Evolutionary conservation across 2,888 invertebrate species (phyloP), one percentile per base, ranked within the genome.

Genomic region (Amiota minor): DNA sequence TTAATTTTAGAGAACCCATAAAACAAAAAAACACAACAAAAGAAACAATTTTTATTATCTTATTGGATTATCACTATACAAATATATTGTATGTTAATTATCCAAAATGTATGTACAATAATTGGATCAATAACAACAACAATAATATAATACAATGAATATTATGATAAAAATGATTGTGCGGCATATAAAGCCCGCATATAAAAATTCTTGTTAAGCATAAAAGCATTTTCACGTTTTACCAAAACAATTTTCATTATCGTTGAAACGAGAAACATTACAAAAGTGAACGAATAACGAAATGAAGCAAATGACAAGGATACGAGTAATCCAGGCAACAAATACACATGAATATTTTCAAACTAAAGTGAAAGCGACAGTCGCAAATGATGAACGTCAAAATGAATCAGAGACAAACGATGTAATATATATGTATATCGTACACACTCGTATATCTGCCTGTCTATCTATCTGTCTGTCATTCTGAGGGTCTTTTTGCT

Each of bases 141-240:
- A 61, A 55, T 18, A 55, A 35, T 35, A 35, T 35, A 35, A 2
- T 6, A 2, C 35, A 35, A 35, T 35, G 6, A 35, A 35, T 35
- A 62, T 35, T 35, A 10, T 18, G 18, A 59, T 18, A 18, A 59
- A 59, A n/a, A 2, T 6, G 35, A 35, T 35, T 35, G 59, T 59
- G 9, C 12, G 18, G 16, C 12, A 35, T 35, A 35, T 35, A 59
- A 11, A 59, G 18, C 18, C n/a, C 59, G 59, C 59, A 18, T 35
- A 62, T 23, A 10, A 20, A 62, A 20, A 62, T 62, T 35, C 20
- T 20, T 67, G 67, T 67, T 18, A 10, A 16, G 14, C 67, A 50
- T 47, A 50, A 67, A 67, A 67, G 67, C 67, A 67, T 67, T 67
- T 50, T 20, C 18, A 50, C 67, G 50, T 50, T 18, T 50, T 67